Percentiles rank a stretch among this genome's conserved stretches.
phyloP scores from a whole-genome alignment of 2,888 invertebrate genomes.

The Tipula unca region DNA sequence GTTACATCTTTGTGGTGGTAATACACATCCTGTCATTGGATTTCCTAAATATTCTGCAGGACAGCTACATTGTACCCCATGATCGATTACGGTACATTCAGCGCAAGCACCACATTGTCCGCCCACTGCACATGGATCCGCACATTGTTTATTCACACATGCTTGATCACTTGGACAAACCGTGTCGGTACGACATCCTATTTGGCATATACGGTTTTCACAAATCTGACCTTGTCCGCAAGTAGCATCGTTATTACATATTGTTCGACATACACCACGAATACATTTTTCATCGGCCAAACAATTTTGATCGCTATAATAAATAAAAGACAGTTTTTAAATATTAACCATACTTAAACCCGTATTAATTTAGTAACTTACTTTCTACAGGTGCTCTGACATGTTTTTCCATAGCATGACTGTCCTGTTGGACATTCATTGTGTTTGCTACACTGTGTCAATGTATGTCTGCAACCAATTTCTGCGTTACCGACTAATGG shows the following conservation, averaged over 20 bases:
- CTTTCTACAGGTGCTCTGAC: constrained; percentile 70
- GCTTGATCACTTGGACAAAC: constrained; percentile 66
- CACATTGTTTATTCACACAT: constrained; percentile 74
- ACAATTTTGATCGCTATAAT: constrained; percentile 66
- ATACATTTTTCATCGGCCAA: constrained; percentile 80
- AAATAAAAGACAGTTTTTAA: constrained; percentile 22
- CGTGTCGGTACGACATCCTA: constrained; percentile 78
- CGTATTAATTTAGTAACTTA: constrained; percentile 36
- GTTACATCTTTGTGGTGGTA: constrained; percentile 63
- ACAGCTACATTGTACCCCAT: constrained; percentile 80
- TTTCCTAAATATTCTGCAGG: constrained; percentile 73
- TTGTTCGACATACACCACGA: constrained; percentile 68
- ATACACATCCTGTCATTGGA: constrained; percentile 67
- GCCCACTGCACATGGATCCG: constrained; percentile 70
- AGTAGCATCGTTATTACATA: constrained; percentile 78
- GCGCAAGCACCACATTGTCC: constrained; percentile 77
- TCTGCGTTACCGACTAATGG: constrained; percentile 67
- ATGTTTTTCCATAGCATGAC: constrained; percentile 68
- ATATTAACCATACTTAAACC: too few relatives aligned
- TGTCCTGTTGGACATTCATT: constrained; percentile 63
- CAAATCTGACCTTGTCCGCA: constrained; percentile 78
- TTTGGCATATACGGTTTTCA: constrained; percentile 74
- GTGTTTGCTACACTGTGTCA: constrained; percentile 53
- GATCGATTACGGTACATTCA: constrained; percentile 71
- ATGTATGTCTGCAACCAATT: constrained; percentile 60